phyloP scores from a whole-genome alignment of 2,797 vertebrate species.

The Denticeps clupeoides region DNA sequence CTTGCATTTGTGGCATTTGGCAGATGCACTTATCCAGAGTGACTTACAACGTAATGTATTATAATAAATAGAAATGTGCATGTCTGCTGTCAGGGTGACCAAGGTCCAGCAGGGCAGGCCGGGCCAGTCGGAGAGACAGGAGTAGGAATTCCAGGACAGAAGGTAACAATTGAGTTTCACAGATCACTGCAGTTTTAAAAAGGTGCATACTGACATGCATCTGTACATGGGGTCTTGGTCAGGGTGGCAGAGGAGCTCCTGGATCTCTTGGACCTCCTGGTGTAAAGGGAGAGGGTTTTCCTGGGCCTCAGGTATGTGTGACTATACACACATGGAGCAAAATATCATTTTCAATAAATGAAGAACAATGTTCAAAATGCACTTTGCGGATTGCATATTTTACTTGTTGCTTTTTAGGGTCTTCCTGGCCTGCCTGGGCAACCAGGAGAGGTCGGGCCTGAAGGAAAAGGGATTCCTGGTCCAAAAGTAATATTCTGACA shows the following conservation, averaged over 20 bases:
- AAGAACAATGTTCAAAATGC: too few species aligned
- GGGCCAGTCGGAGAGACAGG: constrained; percentile 68
- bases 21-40: too few species aligned
- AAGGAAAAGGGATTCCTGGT: constrained; percentile 65
- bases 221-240: too few species aligned
- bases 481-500: constrained; percentile 56
- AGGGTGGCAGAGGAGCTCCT: constrained; percentile 61
- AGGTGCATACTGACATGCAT: background rate
- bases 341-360: too few species aligned
- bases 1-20: too few species aligned
- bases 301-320: constrained; percentile 60
- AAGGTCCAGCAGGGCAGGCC: constrained; percentile 51
- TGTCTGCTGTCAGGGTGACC: constrained; percentile 59
- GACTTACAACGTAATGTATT: too few species aligned
- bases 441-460: constrained; percentile 63
- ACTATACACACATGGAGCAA: too few species aligned
- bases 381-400: too few species aligned
- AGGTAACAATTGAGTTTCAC: too few species aligned
- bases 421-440: constrained; percentile 58
- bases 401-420: constrained; percentile 50
- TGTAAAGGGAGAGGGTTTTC: constrained; percentile 60
- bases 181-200: background rate
- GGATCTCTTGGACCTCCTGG: constrained; percentile 62
- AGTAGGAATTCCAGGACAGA: constrained; percentile 61
- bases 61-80: too few species aligned